These are phyloP conservation scores for Porites evermanni DNA, from an alignment of 92 coral and sea anemone species.

Conservation along the genomic window DNA sequence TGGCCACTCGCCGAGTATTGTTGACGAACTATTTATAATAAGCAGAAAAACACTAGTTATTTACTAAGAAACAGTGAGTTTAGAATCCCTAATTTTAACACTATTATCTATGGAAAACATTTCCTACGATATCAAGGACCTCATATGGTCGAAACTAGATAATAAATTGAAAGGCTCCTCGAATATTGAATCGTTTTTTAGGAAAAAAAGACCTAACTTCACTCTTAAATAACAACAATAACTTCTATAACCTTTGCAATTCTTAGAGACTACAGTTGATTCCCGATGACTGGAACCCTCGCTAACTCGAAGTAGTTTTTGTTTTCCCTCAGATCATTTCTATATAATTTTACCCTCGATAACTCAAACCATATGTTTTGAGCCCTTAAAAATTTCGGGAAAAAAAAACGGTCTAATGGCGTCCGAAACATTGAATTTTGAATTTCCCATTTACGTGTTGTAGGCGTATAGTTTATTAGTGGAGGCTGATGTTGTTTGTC, in stretches of 20 bases:
- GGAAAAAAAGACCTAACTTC: conserved; percentile 5
- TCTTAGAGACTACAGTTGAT: too few relatives aligned
- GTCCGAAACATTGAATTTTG: too few relatives aligned
- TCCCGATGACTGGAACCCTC: too few relatives aligned
- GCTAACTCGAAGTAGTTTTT: too few relatives aligned
- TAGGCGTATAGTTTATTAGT: too few relatives aligned
- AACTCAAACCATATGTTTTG: too few relatives aligned
- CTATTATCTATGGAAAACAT: conserved; percentile 4
- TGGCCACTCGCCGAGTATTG: background rate
- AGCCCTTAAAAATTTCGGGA: too few relatives aligned
- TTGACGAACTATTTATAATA: background rate
- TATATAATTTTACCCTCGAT: too few relatives aligned
- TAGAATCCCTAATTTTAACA: background rate
- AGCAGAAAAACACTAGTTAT: conserved; percentile 14
- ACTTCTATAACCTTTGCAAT: background rate
- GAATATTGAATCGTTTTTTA: background rate
- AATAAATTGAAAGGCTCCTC: background rate
- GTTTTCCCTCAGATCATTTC: too few relatives aligned
- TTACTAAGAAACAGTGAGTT: conserved; percentile 5
- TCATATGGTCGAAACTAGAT: conserved; percentile 2
- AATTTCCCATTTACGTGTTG: too few relatives aligned
- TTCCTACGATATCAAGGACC: conserved; percentile 5
- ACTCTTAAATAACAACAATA: background rate
- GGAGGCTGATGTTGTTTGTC: too few relatives aligned
- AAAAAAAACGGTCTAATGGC: too few relatives aligned